Base-by-base conservation (phyloP, 1,140 invertebrate species). In the Neodiprion virginianus region DNA sequence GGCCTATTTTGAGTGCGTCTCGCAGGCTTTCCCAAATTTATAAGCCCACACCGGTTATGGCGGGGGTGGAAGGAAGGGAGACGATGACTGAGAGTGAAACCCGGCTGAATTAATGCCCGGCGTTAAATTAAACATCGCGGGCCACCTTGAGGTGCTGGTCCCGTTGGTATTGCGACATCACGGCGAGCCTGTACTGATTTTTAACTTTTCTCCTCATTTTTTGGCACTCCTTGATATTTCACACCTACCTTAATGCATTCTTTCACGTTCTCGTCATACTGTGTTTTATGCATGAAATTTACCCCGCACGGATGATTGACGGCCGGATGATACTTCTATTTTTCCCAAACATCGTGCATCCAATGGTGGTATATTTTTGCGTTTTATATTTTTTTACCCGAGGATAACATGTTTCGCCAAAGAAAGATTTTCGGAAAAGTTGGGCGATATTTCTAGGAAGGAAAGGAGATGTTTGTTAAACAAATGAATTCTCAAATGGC, bases 1-100 rank as follows among this genome's bases (percentile, higher is more conserved):
- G 80, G 75, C 86, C 86, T 88, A 88, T 88, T 88, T 88, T 81
- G 76, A 86, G 84, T 84, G 74, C 78, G 76, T 79, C 77, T 82
- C 79, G 78, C 28, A 40, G 78, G 81, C 82, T 86, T 87, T 85
- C 82, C 79, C 82, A 85, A 88, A 87, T 86, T 87, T 86, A 87
- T 86, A 87, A 86, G 67, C 61, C 17, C 53, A 69, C 17, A 0
- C 67, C 21, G 40, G 79, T 9, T 71, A 73, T 49, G 61, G 65
- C 69, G 74, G 70, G 70, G 49, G 48, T 71, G 47, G 73, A 53
- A 68, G 78, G 67, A 77, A 81, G 68, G 11, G 47, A 40, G 10
- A 5, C 40, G 78, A 80, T 74, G 78, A 76, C 74, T 69, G 71
- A 67, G 47, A 67, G 75, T 70, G 72, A 70, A 53, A 71, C 65